Conservation (phyloP, 1,140 invertebrate genomes). For the Trichoplusia ni region DNA sequence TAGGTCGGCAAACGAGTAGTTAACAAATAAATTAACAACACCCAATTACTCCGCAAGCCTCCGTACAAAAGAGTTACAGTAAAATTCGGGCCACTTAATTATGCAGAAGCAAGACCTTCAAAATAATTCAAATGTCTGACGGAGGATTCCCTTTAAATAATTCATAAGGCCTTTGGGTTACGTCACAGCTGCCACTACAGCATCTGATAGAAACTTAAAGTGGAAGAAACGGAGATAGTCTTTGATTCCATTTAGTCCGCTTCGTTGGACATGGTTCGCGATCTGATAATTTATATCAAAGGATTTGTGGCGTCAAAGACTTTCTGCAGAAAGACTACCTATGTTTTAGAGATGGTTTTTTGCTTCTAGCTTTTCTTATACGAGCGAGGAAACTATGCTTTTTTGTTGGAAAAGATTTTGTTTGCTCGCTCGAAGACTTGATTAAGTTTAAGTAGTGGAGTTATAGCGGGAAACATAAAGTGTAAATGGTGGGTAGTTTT, state of each 20-base stretch:
- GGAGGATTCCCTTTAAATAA: constrained; percentile 55
- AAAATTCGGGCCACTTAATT: constrained; percentile 49
- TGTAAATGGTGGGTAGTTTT: constrained; percentile 25
- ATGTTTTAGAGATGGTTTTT: too few relatives aligned
- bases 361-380: too few relatives aligned
- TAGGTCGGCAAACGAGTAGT: constrained; percentile 5
- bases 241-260: constrained; percentile 46
- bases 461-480: constrained; percentile 14
- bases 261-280: constrained; percentile 17
- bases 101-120: constrained; percentile 52
- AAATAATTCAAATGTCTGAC: constrained; percentile 62
- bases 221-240: constrained; percentile 30
- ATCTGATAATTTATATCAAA: constrained; percentile 40
- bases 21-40: constrained; percentile 35
- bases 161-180: constrained; percentile 55
- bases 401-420: too few relatives aligned
- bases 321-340: constrained; percentile 3
- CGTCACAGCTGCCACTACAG: constrained; percentile 42
- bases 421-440: constrained; percentile 11
- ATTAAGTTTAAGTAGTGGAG: constrained; percentile 33
- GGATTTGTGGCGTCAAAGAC: constrained; percentile 19
- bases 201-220: constrained; percentile 31
- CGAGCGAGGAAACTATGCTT: too few relatives aligned
- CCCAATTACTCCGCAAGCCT: constrained; percentile 28
- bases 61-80: constrained; percentile 40